These are phyloP conservation scores for Oryzias melastigma DNA, from an alignment of 2,113 vertebrate genomes.

Conservation along the genomic window DNA sequence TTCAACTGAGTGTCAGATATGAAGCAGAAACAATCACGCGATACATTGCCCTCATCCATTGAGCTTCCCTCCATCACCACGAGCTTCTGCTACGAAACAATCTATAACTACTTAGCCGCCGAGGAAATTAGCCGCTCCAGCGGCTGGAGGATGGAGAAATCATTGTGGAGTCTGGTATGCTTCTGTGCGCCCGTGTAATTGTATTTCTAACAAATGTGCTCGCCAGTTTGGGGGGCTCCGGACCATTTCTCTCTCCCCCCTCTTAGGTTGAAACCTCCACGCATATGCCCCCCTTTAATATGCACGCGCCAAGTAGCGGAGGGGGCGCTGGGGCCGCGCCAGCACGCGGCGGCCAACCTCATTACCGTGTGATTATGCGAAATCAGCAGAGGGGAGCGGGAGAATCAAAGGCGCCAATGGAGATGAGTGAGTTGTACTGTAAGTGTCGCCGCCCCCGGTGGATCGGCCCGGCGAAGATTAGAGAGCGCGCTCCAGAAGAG, in stretches of 20 bases:
- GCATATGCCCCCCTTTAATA: constrained; percentile 24
- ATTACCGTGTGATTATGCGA: constrained; percentile 69
- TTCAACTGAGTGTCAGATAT: constrained; percentile 29
- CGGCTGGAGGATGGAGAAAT: constrained; percentile 72
- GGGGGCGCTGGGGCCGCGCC: constrained; percentile 14
- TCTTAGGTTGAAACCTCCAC: constrained; percentile 21
- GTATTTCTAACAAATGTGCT: constrained; percentile 71
- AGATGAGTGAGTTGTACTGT: constrained; percentile 65
- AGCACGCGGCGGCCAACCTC: constrained; percentile 49
- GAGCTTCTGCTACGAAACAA: constrained; percentile 59
- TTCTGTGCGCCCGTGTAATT: constrained; percentile 72
- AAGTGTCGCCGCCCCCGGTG: constrained; percentile 50
- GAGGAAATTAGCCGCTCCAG: constrained; percentile 75
- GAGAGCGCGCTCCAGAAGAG: constrained; percentile 38
- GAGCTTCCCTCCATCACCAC: constrained; percentile 23
- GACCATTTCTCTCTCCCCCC: constrained; percentile 33
- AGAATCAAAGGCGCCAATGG: constrained; percentile 64
- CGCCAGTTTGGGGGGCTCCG: constrained; percentile 40
- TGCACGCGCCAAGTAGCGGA: constrained; percentile 3
- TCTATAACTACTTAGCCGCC: constrained; percentile 70
- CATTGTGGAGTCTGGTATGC: constrained; percentile 65
- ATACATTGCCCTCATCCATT: constrained; percentile 36
- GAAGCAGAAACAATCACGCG: constrained; percentile 53
- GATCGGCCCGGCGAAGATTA: constrained; percentile 57
- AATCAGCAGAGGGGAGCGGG: constrained; percentile 62